Conservation (phyloP, 1,140 invertebrate genomes). For the Phocides pigmalion region DNA sequence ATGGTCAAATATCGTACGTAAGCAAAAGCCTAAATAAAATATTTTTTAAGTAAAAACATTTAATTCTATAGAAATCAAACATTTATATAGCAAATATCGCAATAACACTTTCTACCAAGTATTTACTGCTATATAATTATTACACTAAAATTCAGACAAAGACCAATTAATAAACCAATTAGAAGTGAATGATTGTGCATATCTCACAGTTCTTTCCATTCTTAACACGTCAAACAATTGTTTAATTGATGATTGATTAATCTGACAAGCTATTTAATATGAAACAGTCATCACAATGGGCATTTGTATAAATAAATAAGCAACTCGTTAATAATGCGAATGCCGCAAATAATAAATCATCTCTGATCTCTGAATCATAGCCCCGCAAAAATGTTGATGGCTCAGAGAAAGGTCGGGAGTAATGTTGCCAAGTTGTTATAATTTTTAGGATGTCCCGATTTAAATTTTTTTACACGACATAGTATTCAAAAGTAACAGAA, state of each 20-base stretch:
- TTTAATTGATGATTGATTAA: slow-evolving; percentile 30
- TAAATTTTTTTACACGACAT: no score
- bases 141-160: slow-evolving; percentile 10
- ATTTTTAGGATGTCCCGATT: background rate
- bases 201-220: slow-evolving; percentile 8
- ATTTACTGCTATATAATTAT: no score
- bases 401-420: slow-evolving; percentile 18
- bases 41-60: no score
- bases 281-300: slow-evolving; percentile 28
- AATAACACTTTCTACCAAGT: no score
- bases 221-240: slow-evolving; percentile 15
- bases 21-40: no score
- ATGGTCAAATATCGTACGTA: no score
- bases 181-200: slow-evolving; percentile 9
- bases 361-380: slow-evolving; percentile 16
- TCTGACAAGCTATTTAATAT: slow-evolving; percentile 26
- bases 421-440: slow-evolving; percentile 1
- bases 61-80: no score
- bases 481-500: no score
- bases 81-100: no score
- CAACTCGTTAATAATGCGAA: slow-evolving; percentile 19
- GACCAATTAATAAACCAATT: slow-evolving; percentile 16
- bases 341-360: slow-evolving; percentile 24
- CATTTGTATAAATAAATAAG: slow-evolving; percentile 25
- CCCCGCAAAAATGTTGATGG: slow-evolving; percentile 17